Evolutionary conservation across 1,140 invertebrate species (phyloP).

Genomic region (Ips typographus): DNA sequence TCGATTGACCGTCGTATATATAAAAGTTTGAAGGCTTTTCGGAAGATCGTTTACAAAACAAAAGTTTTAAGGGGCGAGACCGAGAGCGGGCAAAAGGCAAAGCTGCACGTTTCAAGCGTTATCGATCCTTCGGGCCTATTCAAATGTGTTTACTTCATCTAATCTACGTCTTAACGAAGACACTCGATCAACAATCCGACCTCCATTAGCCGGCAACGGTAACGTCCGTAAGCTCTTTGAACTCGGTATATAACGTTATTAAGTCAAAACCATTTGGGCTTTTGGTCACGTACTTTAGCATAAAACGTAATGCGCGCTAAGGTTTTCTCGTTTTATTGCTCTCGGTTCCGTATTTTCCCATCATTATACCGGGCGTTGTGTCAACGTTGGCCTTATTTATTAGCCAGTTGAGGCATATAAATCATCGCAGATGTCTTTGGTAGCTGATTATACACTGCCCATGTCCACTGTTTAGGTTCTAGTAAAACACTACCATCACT

Average conservation of each 20-base stretch:
- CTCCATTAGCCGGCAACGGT: conserved; percentile 10
- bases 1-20: neutral
- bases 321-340: conserved; percentile 25
- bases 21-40: conserved; percentile 4
- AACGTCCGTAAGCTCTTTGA: conserved; percentile 22
- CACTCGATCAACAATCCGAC: conserved; percentile 9
- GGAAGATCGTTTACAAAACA: neutral
- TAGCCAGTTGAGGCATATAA: neutral
- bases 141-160: too few relatives aligned
- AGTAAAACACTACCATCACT: too few relatives aligned
- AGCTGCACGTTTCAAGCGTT: too few relatives aligned
- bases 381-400: conserved; percentile 20
- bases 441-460: too few relatives aligned
- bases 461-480: too few relatives aligned
- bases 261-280: conserved; percentile 31
- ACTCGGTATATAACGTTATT: conserved; percentile 26
- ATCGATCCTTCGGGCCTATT: too few relatives aligned
- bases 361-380: conserved; percentile 18
- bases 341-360: conserved; percentile 23
- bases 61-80: neutral
- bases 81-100: too few relatives aligned
- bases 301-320: conserved; percentile 28
- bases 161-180: neutral
- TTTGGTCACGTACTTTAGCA: conserved; percentile 31
- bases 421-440: neutral